Percentiles rank a stretch among this genome's conserved stretches.
Evolutionary conservation across 1,140 invertebrate species (phyloP).

Genomic region (Chrysopa pallens): DNA sequence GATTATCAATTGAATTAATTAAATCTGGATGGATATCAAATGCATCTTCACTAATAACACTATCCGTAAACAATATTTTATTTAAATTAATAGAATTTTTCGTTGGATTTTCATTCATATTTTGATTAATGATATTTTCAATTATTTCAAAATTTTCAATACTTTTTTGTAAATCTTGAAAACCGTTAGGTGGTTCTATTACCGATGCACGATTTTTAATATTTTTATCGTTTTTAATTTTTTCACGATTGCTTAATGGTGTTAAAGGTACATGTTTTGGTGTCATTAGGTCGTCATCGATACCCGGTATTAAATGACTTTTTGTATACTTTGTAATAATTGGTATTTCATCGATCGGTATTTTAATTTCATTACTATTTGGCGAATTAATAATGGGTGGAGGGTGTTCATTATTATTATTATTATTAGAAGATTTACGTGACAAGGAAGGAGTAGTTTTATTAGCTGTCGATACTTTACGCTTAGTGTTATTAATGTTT

Average conservation of each 20-base stretch:
- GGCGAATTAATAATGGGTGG: too few relatives aligned
- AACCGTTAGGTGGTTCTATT: slow-evolving; percentile 24
- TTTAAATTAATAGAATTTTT: slow-evolving; percentile 1
- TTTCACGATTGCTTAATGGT: not conserved
- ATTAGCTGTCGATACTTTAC: slow-evolving; percentile 4
- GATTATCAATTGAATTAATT: slow-evolving; percentile 20
- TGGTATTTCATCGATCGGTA: too few relatives aligned
- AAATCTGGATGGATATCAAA: slow-evolving; percentile 17
- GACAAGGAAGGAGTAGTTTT: too few relatives aligned
- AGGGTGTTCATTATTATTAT: too few relatives aligned
- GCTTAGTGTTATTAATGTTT: slow-evolving; percentile 13
- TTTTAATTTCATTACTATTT: too few relatives aligned
- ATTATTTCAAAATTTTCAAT: slow-evolving; percentile 17
- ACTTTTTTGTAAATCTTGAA: slow-evolving; percentile 17
- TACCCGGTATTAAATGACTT: too few relatives aligned
- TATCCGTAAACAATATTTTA: not conserved
- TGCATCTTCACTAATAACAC: slow-evolving; percentile 10
- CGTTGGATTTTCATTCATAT: not conserved
- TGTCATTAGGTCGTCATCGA: too few relatives aligned
- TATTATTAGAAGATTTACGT: too few relatives aligned
- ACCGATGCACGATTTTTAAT: slow-evolving; percentile 19
- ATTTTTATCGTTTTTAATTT: not conserved
- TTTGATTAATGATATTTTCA: slow-evolving; percentile 17
- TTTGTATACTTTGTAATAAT: too few relatives aligned
- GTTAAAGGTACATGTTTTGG: too few relatives aligned